These are phyloP conservation scores for Nineta flava DNA, from an alignment of 2,888 invertebrate genomes.

Conservation along the genomic window DNA sequence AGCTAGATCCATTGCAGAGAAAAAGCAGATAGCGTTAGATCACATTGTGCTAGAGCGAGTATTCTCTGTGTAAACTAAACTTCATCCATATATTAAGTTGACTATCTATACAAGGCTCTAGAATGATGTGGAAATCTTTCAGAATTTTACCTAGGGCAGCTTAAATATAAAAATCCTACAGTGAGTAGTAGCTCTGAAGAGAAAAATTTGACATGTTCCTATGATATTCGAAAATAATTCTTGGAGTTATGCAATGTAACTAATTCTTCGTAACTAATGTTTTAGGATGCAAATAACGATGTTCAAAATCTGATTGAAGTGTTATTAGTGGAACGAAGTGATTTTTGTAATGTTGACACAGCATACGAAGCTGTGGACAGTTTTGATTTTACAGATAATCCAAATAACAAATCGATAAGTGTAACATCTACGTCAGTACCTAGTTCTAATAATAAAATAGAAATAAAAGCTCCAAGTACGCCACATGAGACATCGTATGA, in stretches of 20 bases:
- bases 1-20: background rate
- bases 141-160: no score
- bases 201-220: no score
- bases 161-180: no score
- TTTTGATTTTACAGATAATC: slow-evolving; percentile 25
- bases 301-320: slow-evolving; percentile 32
- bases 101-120: no score
- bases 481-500: slow-evolving; percentile 12
- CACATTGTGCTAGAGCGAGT: background rate
- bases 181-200: no score
- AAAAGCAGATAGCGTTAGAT: background rate
- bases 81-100: no score
- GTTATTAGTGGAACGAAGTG: slow-evolving; percentile 36
- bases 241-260: no score
- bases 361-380: slow-evolving; percentile 44
- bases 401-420: slow-evolving; percentile 12
- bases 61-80: no score
- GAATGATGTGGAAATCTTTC: no score
- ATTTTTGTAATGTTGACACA: slow-evolving; percentile 40
- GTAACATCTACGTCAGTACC: no score
- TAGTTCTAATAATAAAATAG: slow-evolving; percentile 11
- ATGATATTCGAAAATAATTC: no score
- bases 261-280: slow-evolving; percentile 7
- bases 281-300: slow-evolving; percentile 24
- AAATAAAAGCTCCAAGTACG: slow-evolving; percentile 10